Conservation (phyloP, 2,888 invertebrate species). For the Leptothorax acervorum region DNA sequence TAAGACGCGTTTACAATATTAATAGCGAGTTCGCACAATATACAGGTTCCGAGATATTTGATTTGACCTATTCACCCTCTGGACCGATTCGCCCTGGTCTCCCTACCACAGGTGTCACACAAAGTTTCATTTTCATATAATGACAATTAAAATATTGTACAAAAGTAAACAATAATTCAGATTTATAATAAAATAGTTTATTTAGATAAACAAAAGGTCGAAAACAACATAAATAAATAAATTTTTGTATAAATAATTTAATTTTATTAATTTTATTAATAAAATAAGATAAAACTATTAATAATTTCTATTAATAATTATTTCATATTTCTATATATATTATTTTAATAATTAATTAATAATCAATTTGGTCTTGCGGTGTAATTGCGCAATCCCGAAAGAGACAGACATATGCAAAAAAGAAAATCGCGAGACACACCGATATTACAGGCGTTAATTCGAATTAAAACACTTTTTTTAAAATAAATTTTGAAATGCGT, state of each 20-base stretch:
- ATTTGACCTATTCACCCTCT: no score
- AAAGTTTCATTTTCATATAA: neutral
- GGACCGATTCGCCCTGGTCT: no score
- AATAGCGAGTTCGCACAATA: no score
- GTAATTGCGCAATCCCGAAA: neutral
- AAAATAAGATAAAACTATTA: slow-evolving; percentile 3
- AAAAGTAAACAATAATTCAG: neutral
- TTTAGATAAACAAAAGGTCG: neutral
- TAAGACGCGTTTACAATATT: no score
- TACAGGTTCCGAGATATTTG: no score
- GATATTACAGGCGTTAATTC: neutral
- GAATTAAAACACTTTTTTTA: neutral
- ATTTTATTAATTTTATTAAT: neutral
- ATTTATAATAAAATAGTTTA: neutral
- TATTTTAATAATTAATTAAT: neutral
- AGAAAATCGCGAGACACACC: neutral
- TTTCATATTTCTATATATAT: neutral
- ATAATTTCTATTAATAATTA: neutral
- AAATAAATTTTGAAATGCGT: neutral
- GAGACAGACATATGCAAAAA: neutral
- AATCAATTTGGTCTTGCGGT: neutral
- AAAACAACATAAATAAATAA: neutral
- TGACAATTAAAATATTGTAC: neutral
- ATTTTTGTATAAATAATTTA: no score
- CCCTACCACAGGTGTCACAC: neutral